Percentiles rank a stretch among this genome's conserved stretches.
Conservation (phyloP, 2,797 vertebrate genomes). For the Molothrus aeneus region DNA sequence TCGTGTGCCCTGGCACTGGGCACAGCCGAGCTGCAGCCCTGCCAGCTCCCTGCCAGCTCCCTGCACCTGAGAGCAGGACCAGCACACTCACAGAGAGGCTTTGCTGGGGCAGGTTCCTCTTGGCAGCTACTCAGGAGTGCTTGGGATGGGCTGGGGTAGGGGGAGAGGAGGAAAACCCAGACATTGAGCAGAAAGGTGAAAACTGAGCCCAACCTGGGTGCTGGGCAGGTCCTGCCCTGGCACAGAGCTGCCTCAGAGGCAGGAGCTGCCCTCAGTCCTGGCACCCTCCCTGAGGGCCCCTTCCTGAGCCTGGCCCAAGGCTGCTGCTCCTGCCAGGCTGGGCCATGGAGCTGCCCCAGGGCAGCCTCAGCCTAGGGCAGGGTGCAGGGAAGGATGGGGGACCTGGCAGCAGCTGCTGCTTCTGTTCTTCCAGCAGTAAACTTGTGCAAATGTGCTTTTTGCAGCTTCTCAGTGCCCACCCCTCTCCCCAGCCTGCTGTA, state of each 20-base stretch:
- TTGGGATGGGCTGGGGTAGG: not conserved
- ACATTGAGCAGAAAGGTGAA: not conserved
- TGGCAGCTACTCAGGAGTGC: not conserved
- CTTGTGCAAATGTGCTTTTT: not conserved
- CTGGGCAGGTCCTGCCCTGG: not conserved
- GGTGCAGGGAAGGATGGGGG: not conserved
- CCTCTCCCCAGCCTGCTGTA: not conserved
- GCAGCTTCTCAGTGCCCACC: not conserved
- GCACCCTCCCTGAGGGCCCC: not conserved
- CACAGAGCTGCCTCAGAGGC: not conserved
- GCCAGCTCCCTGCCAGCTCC: not conserved
- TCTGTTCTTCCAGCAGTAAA: not conserved
- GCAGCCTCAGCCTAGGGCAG: not conserved
- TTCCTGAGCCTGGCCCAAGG: not conserved
- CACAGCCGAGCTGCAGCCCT: not conserved
- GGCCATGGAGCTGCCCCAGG: not conserved
- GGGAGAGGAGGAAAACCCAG: not conserved
- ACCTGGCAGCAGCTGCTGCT: not conserved
- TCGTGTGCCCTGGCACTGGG: not conserved
- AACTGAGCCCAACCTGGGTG: not conserved
- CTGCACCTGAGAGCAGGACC: rapidly evolving
- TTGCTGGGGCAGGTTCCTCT: not conserved
- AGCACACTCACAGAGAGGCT: not conserved
- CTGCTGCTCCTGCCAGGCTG: not conserved
- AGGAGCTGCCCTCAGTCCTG: not conserved